phyloP scores from a whole-genome alignment of 2,113 vertebrate species.

The Sciurus niger region DNA sequence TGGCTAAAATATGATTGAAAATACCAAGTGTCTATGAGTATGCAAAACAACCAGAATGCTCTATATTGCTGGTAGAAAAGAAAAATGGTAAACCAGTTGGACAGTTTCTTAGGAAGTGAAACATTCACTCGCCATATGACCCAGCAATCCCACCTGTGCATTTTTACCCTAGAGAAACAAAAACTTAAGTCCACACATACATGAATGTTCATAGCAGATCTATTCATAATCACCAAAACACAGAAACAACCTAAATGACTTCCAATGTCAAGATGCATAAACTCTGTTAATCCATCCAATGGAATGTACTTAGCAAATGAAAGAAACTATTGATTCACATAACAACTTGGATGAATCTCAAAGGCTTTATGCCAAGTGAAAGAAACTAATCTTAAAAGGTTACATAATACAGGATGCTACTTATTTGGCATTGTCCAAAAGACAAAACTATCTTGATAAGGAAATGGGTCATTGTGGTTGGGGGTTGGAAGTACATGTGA shows the following conservation, averaged over 20 bases:
- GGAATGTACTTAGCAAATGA: slow-evolving; percentile 35
- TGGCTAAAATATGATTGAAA: not conserved
- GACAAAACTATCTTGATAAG: not conserved
- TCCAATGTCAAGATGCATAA: not conserved
- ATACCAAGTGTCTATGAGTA: slow-evolving; percentile 2
- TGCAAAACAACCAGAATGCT: not conserved
- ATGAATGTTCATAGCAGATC: not conserved
- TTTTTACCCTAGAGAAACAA: slow-evolving; percentile 13
- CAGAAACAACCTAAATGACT: not conserved
- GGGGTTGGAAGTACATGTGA: not conserved
- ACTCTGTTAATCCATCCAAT: not conserved
- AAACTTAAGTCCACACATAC: not conserved
- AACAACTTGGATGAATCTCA: not conserved
- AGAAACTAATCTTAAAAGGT: slow-evolving; percentile 10
- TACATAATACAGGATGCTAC: not conserved
- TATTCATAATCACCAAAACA: slow-evolving; percentile 5
- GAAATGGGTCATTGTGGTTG: not conserved
- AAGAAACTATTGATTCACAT: not conserved
- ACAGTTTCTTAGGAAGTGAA: not conserved
- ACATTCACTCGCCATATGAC: not conserved
- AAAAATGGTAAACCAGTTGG: not conserved
- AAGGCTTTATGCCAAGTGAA: not conserved
- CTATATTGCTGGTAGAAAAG: not conserved
- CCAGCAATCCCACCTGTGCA: not conserved
- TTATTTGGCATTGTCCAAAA: slow-evolving; percentile 16